Evolutionary conservation across 2,797 vertebrate species (phyloP), one percentile per base, ranked within the genome.

Genomic region (Acipenser transmontanus): DNA sequence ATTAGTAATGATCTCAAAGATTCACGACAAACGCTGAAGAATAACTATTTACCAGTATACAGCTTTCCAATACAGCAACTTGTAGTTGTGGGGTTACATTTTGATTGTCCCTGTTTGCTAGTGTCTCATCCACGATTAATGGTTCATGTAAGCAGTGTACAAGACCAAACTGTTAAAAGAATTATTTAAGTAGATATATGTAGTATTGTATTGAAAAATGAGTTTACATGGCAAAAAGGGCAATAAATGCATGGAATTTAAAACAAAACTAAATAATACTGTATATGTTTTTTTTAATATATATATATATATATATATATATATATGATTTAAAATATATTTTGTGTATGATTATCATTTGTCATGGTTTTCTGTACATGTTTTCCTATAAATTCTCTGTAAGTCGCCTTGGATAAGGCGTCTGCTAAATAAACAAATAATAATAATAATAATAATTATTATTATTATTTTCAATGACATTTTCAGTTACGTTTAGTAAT

Each of bases 61-160:
- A 91, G 91, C 91, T 91, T 91, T 91, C 91, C 91, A 91, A 89
- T 84, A 92, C 91, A 56, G 89, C 88, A 89, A 92, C 87, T 83
- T 91, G 87, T 78, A 90, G 90, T 82, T 92, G 88, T 70, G 88
- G 84, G 79, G 81, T 85, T 83, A 89, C 84, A 91, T 91, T 91
- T 86, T 84, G 89, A 91, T 80, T 90, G 86, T 91, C 90, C 82
- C 91, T 91, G 91, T 91, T 90, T 90, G 91, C 86, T 91, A 92
- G 81, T 87, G 84, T 88, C 90, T 92, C 91, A 82, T 92, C 91
- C 85, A 83, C 86, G 88, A 90, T 86, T 87, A 91, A 78, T 83
- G 91, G 87, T 83, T 92, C 91, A 88, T 92, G 91, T 91, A 92
- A 91, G 91, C 91, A 92, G 89, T 91, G 90, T 87, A 91, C 89